phyloP scores from a whole-genome alignment of 2,888 invertebrate genomes.

The Tachina fera region DNA sequence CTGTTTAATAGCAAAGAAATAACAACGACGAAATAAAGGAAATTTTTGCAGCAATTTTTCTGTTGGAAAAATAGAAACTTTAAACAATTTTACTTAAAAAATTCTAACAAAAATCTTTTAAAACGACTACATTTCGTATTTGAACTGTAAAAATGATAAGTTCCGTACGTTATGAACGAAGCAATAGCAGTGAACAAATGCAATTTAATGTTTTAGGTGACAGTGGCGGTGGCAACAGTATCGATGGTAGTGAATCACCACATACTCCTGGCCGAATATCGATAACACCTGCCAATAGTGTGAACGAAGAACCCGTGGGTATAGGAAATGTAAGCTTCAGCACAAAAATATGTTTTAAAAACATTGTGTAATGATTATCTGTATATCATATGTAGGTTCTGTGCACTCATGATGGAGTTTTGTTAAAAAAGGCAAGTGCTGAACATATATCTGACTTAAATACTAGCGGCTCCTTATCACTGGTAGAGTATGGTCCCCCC shows the following conservation, averaged over 20 bases:
- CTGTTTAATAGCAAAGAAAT: slow-evolving; percentile 43
- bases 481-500: slow-evolving; percentile 80
- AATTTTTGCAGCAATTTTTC: slow-evolving; percentile 33
- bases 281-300: slow-evolving; percentile 20
- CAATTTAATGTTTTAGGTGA: slow-evolving; percentile 74
- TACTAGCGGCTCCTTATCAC: slow-evolving; percentile 83
- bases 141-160: slow-evolving; percentile 74
- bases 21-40: slow-evolving; percentile 61
- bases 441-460: slow-evolving; percentile 86
- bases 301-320: slow-evolving; percentile 72
- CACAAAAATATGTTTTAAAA: background rate
- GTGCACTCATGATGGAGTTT: slow-evolving; percentile 91
- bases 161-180: slow-evolving; percentile 78
- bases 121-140: slow-evolving; percentile 43
- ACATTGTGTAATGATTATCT: background rate
- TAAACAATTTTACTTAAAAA: slow-evolving; percentile 1
- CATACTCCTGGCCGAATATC: slow-evolving; percentile 54
- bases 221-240: slow-evolving; percentile 24
- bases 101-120: slow-evolving; percentile 4
- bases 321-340: slow-evolving; percentile 75
- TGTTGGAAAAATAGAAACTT: slow-evolving; percentile 19
- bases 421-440: slow-evolving; percentile 87
- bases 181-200: slow-evolving; percentile 73
- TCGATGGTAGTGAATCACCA: slow-evolving; percentile 73
- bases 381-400: slow-evolving; percentile 84